These are phyloP conservation scores for Poeciliopsis retropinna DNA, from an alignment of 2,113 vertebrate species.

Conservation along the genomic window DNA sequence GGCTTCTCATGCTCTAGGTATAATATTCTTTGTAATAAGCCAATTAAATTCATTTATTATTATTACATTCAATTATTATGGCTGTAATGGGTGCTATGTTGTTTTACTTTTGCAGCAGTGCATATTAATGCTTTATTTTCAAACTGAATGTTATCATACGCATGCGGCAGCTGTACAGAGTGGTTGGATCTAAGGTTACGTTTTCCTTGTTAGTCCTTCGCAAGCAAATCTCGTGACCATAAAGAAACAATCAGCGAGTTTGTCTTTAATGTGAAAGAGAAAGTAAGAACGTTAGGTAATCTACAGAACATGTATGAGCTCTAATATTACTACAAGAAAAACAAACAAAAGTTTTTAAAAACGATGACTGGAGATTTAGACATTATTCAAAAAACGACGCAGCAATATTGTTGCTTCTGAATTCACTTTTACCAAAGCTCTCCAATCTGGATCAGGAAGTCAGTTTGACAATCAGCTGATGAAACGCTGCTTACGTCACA, in stretches of 20 bases:
- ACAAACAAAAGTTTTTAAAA: background rate
- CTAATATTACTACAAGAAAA: background rate
- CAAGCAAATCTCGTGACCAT: conserved; percentile 57
- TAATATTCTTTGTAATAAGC: background rate
- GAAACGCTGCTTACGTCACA: conserved; percentile 26
- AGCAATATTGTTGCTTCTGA: background rate
- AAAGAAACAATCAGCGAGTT: conserved; percentile 54
- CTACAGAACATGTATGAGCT: background rate
- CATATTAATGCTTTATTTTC: background rate
- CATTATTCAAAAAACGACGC: background rate
- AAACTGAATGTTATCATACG: background rate
- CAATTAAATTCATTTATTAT: background rate
- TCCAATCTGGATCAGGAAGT: conserved; percentile 69
- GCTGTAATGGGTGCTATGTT: background rate
- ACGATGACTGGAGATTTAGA: background rate
- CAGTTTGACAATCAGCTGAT: conserved; percentile 82
- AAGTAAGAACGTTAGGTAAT: conserved; percentile 27
- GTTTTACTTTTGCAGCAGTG: no score
- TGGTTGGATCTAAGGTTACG: background rate
- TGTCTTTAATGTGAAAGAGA: conserved; percentile 29
- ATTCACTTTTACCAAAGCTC: conserved; percentile 41
- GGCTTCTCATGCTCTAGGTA: no score
- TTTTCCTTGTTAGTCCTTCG: no score
- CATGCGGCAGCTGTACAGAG: background rate
- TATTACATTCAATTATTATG: background rate